Percentiles rank a stretch among this genome's conserved stretches.
Evolutionary conservation across 1,140 invertebrate species (phyloP).

Genomic region (Trichonephila inaurata): DNA sequence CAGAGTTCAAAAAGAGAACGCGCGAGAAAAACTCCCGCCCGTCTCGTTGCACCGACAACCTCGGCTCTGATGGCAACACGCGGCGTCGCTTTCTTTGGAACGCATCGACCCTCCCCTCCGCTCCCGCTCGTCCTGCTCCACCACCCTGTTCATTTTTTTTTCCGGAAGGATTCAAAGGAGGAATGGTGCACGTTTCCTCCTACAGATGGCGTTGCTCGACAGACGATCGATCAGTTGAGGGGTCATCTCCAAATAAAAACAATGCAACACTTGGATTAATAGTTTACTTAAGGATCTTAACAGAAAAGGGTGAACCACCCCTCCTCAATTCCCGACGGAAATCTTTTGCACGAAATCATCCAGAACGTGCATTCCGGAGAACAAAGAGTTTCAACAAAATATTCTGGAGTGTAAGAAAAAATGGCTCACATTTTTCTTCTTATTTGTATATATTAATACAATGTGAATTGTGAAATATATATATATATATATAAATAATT

Average conservation of each 20-base stretch:
- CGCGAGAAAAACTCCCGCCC: neutral
- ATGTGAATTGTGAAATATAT: too few species aligned
- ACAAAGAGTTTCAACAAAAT: neutral
- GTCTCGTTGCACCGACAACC: neutral
- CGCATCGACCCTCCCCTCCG: neutral
- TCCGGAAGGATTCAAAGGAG: neutral
- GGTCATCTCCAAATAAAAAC: neutral
- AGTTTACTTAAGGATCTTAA: neutral
- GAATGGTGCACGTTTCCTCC: neutral
- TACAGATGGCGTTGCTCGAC: conserved; percentile 24
- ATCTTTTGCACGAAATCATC: conserved; percentile 25
- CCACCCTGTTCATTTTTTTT: neutral
- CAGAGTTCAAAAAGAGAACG: neutral
- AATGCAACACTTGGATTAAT: neutral
- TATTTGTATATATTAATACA: too few species aligned
- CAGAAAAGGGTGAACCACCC: neutral
- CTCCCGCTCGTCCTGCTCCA: neutral
- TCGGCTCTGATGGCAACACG: conserved; percentile 40
- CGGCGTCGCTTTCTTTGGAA: conserved; percentile 45
- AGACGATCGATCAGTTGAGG: neutral
- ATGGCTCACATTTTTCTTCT: neutral
- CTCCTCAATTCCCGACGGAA: neutral
- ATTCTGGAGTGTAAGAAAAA: neutral
- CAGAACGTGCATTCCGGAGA: conserved; percentile 2
- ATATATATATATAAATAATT: too few species aligned